Evolutionary conservation across 2,888 invertebrate species (phyloP), one percentile per base, ranked within the genome.

Genomic region (Apoderus coryli): DNA sequence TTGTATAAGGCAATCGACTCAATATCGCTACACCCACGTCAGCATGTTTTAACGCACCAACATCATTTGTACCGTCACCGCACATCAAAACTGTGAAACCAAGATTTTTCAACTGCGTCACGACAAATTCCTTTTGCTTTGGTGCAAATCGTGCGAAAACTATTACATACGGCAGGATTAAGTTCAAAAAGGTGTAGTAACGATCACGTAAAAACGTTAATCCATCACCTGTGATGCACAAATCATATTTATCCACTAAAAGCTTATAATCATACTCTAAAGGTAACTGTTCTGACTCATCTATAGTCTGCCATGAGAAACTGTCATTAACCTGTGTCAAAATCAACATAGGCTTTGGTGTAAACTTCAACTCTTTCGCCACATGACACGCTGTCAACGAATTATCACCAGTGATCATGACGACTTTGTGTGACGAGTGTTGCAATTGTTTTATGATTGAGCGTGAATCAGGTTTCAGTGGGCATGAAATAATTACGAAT

Each of bases 341-440:
- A 41, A 86, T 72, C 1, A 88, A 56, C 3, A 64, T 66, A 11
- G 65, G 60, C 50, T 82, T 82, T 39, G 74, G 72, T 0, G 84
- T 84, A 52, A 99, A 92, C 44, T 77, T 76, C 31, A 95, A 59
- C 56, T 96, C 93, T 48, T 79, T 80, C 4, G 93, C 95, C 2
- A 99, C 96, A 56, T 99, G 95, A 54, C 98, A 98, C 3, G 98
- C 99, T 0, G 99, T 99, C 37, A 99, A 58, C 1, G 96, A 93
- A 62, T 95, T 98, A 56, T 99, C 99, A 15, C 99, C 99, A 4
- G 98, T 99, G 24, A 99, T 99, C 95, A 99, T 99, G 2, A 84
- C 79, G 9, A 92, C 93, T 50, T 80, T 76, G 63, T 99, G 98
- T 4, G 93, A 90, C 1, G 96, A 81, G 50, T 84, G 74, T 31